Conservation (phyloP, 1,140 invertebrate species). For the Drosophila truncata region DNA sequence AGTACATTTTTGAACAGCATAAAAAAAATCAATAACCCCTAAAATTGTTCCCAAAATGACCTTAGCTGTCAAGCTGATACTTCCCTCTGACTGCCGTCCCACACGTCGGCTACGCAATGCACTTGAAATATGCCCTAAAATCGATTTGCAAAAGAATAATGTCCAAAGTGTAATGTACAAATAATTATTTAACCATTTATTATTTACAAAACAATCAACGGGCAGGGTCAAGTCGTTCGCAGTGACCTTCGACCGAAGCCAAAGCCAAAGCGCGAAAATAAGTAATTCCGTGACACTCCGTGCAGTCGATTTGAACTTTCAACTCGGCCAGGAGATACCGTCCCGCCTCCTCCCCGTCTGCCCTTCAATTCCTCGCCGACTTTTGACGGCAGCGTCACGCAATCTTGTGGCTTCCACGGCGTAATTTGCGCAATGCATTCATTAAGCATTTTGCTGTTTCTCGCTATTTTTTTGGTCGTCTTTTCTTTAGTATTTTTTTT, state of each 20-base stretch:
- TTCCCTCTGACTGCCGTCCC: too few relatives aligned
- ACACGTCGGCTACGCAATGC: slow-evolving; percentile 11
- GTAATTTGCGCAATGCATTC: slow-evolving; percentile 62
- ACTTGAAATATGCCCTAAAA: background rate
- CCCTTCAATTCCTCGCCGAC: slow-evolving; percentile 9
- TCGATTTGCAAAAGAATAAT: slow-evolving; percentile 7
- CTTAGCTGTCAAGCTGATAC: background rate
- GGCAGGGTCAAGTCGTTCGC: slow-evolving; percentile 25
- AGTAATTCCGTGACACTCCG: slow-evolving; percentile 4
- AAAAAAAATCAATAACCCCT: background rate
- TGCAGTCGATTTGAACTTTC: slow-evolving; percentile 26
- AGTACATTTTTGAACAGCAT: fast-evolving
- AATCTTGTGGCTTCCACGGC: slow-evolving; percentile 42
- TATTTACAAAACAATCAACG: slow-evolving; percentile 58
- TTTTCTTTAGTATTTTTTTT: slow-evolving; percentile 9
- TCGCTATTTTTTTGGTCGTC: background rate
- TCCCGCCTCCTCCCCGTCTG: background rate
- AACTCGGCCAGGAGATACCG: slow-evolving; percentile 37
- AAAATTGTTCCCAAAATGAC: background rate
- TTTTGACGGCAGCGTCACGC: slow-evolving; percentile 27
- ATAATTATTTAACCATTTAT: slow-evolving; percentile 50
- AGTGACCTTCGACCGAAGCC: slow-evolving; percentile 20
- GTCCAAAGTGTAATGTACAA: background rate
- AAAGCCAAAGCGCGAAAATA: slow-evolving; percentile 18
- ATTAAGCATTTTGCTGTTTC: slow-evolving; percentile 47